A percentile compares a stretch with the other conserved stretches of the same genome.
phyloP scores from a whole-genome alignment of 2,888 invertebrate species.

The Pterostichus niger region DNA sequence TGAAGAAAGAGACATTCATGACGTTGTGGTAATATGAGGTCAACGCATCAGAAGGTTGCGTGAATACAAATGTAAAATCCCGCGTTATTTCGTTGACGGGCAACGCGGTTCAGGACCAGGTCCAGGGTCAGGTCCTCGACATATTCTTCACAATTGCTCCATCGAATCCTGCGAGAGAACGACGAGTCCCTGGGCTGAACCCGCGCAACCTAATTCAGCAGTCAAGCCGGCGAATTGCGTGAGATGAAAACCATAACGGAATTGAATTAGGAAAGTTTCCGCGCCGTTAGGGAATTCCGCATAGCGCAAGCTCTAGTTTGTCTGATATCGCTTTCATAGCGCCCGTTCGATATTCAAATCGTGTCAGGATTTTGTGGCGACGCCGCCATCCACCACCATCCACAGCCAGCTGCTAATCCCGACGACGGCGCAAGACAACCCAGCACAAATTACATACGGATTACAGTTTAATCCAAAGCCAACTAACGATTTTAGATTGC shows the following conservation, averaged over 20 bases:
- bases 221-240: slow-evolving; percentile 71
- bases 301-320: slow-evolving; percentile 14
- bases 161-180: slow-evolving; percentile 28
- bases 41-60: too few species aligned
- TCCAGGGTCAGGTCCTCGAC: background rate
- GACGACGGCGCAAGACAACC: slow-evolving; percentile 44
- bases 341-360: slow-evolving; percentile 44
- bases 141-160: slow-evolving; percentile 59
- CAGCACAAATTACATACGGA: slow-evolving; percentile 53
- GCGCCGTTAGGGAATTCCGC: slow-evolving; percentile 70
- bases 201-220: slow-evolving; percentile 70
- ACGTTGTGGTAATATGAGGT: too few species aligned
- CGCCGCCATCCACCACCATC: background rate
- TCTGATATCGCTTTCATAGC: slow-evolving; percentile 21
- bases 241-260: slow-evolving; percentile 72
- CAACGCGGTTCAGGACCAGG: background rate
- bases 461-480: slow-evolving; percentile 44
- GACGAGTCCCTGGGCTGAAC: slow-evolving; percentile 50
- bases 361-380: slow-evolving; percentile 36
- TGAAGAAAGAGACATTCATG: too few species aligned
- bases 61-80: background rate
- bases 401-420: slow-evolving; percentile 17
- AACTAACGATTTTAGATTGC: slow-evolving; percentile 49
- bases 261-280: slow-evolving; percentile 73
- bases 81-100: background rate